These are phyloP conservation scores for Eucera pruinosa DNA, from an alignment of 2,888 invertebrate genomes.

Conservation along the genomic window DNA sequence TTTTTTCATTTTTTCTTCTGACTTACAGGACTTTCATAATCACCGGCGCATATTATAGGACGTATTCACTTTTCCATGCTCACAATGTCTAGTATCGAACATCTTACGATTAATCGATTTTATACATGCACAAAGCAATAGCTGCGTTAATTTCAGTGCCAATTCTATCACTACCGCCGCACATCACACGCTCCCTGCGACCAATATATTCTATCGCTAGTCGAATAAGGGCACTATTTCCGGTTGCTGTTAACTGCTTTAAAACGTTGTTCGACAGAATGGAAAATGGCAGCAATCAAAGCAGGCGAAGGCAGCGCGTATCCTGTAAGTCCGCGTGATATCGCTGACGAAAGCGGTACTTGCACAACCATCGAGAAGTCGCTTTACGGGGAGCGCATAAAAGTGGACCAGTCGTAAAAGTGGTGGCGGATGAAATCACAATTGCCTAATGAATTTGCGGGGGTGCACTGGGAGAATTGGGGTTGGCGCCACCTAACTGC, in stretches of 20 bases:
- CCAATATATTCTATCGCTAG: too few species aligned
- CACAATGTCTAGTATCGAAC: too few species aligned
- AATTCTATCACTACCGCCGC: too few species aligned
- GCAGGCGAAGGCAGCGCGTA: background rate
- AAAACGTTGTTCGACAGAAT: conserved; percentile 12
- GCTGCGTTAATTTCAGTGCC: too few species aligned
- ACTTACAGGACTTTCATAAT: too few species aligned
- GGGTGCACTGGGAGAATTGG: conserved; percentile 67
- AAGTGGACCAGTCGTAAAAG: conserved; percentile 65
- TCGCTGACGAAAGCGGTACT: conserved; percentile 38
- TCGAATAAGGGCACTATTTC: background rate
- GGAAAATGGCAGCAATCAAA: conserved; percentile 21
- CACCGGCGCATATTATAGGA: too few species aligned
- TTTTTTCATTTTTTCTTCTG: too few species aligned
- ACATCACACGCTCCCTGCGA: too few species aligned
- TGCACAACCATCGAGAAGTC: conserved; percentile 31
- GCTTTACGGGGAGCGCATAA: conserved; percentile 52
- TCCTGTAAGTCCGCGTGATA: background rate
- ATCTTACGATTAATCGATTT: too few species aligned
- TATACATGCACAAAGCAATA: too few species aligned
- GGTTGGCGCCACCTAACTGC: conserved; percentile 70
- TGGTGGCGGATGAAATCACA: conserved; percentile 72
- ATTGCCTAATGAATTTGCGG: conserved; percentile 75
- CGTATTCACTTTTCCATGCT: too few species aligned
- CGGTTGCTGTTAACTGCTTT: background rate